Base-by-base conservation (phyloP, 2,797 vertebrate genomes). In the Dallia pectoralis region DNA sequence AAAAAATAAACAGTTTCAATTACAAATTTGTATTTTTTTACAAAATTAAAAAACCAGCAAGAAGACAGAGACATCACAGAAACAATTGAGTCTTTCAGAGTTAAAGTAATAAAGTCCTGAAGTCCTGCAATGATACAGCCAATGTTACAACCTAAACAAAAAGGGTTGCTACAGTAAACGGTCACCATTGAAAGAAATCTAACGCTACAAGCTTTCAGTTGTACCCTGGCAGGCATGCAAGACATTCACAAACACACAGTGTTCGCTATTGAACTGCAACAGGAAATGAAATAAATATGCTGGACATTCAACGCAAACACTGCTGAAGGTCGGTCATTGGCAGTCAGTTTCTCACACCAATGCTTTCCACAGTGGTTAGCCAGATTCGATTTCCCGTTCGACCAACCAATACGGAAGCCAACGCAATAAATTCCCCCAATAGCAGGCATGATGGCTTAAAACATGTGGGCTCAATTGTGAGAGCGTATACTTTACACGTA, bases 271-370 rank as follows among this genome's bases (percentile, higher is more conserved):
- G 75, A 84, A 25, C 80, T 80, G 67, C 75, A 76, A 66, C 53
- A 82, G 67, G 69, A 78, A 79, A 72, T 75, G 44, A 86, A 81
- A 85, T 79, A 85, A 82, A 83, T 77, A 85, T 72, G 69, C 79
- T 67, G 74, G 61, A 68, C 49, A 67, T 68, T 76, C 69, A 81
- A 73, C 77, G 77, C 78, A 82, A 85, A 73, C 73, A 80, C 64
- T 74, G 62, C 22, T 65, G 71, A 48, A 70, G 59, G 71, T 48
- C 62, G 69, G 22, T 59, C 53, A 4, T 59, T 59, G 4, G n/a
- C 8, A 56, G 53, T 56, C 49, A 67, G 79, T 74, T 73, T 47
- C 47, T 33, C 66, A 70, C 69, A 61, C 73, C 70, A 71, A 53
- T 53, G 61, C 67, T 64, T 22, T 70, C 72, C 68, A 64, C 72